Evolutionary conservation across 2,113 vertebrate genomes (phyloP).

Genomic region (Marcusenius ussheri): DNA sequence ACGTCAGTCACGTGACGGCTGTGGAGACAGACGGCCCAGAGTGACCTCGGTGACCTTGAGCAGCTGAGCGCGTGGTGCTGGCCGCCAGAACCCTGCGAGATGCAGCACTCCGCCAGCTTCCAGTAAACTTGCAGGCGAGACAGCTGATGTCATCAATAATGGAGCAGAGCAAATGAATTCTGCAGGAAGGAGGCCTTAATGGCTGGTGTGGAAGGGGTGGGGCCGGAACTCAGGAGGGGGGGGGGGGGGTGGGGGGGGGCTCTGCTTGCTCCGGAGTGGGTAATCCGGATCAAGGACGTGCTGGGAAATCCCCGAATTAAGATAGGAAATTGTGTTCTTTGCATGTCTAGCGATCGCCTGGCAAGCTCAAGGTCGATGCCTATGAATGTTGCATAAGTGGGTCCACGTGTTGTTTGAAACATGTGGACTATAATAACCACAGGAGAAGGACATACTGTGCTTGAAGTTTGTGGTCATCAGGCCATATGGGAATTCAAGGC

Average conservation of each 20-base stretch:
- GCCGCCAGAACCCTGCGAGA: background rate
- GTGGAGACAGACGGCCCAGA: background rate
- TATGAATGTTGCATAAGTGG: background rate
- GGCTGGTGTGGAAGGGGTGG: background rate
- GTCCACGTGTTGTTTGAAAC: background rate
- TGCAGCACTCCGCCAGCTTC: background rate
- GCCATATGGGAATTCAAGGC: background rate
- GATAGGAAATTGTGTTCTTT: background rate
- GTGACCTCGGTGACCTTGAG: background rate
- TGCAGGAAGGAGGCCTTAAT: constrained; percentile 19
- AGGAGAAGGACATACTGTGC: background rate
- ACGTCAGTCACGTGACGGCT: background rate
- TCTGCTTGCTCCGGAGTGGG: background rate
- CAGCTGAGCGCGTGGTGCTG: background rate
- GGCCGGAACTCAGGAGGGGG: background rate
- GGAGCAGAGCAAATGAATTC: constrained; percentile 4
- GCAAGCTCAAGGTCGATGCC: background rate
- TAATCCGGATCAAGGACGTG: background rate
- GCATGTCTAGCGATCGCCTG: background rate
- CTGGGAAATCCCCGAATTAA: background rate
- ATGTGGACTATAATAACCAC: background rate
- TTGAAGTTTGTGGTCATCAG: background rate
- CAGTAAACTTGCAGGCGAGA: constrained; percentile 6
- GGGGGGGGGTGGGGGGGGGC: background rate
- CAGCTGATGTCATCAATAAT: constrained; percentile 25